Base-by-base conservation (phyloP, 2,113 vertebrate species). In the Eptesicus fuscus region DNA sequence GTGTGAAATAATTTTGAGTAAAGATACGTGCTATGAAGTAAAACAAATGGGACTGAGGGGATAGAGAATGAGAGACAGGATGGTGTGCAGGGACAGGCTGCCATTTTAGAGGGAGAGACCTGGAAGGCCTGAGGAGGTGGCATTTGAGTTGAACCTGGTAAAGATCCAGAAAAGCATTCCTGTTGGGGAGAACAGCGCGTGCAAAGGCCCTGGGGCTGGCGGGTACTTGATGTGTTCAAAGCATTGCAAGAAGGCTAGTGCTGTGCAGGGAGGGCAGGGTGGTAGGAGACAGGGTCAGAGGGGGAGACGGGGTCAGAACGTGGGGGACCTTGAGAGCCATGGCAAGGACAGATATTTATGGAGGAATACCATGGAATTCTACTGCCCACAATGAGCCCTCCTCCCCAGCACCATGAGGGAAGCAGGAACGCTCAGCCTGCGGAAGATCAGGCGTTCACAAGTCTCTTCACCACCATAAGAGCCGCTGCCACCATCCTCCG, bases 341-440 rank as follows among this genome's bases (percentile, higher is more conserved):
- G 22, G 42, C 11, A 42, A 44, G 42, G 22, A n/a, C 1, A 35
- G 44, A 32, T 35, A 5, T 11, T 40, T 25, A 12, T 5, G 20
- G 86, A 83, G 12, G 18, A 90, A 7, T 3, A 6, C 0, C 1
- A 37, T 20, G 7, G 59, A 11, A 23, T 12, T 16, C 1, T 20
- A 4, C 30, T 4, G 14, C 5, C 13, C 13, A 17, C 4, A 4
- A 42, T 0, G 14, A 1, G n/a, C 28, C n/a, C 35, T n/a, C 6
- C 32, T 7, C 28, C 9, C 7, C 9, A 71, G 61, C 47, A 28
- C 22, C 42, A 12, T 5, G 35, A n/a, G 56, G 56, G 37, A 77
- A 9, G 13, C 0, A 3, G 32, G n/a, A 13, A 70, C 14, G 42
- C 37, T 30, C n/a, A 20, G 51, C 13, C 37, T 28, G 44, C 5